phyloP scores from a whole-genome alignment of 1,140 invertebrate genomes.

The Tetramorium alpestre region DNA sequence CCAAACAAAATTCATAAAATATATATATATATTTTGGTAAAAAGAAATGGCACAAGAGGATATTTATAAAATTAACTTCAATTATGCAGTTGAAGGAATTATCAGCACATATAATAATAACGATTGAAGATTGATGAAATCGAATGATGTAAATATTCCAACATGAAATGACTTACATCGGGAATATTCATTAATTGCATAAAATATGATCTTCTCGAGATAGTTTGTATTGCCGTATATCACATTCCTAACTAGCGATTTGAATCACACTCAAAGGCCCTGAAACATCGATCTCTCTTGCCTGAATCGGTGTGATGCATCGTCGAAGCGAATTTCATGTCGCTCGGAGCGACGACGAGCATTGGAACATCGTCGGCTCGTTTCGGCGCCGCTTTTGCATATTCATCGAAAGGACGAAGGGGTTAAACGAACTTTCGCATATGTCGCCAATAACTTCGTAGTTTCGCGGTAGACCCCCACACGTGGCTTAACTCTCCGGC shows the following conservation, averaged over 20 bases:
- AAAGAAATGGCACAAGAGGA: too few species aligned
- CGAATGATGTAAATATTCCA: background rate
- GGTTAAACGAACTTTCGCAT: slow-evolving; percentile 70
- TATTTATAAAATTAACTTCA: background rate
- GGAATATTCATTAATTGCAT: background rate
- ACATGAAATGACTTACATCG: background rate
- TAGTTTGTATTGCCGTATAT: slow-evolving; percentile 12
- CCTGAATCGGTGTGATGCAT: slow-evolving; percentile 54
- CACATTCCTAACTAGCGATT: slow-evolving; percentile 11
- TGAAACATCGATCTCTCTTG: slow-evolving; percentile 25
- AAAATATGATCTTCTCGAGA: background rate
- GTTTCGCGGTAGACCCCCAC: slow-evolving; percentile 58
- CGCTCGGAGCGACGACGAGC: slow-evolving; percentile 59
- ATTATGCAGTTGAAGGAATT: background rate
- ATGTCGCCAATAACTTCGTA: slow-evolving; percentile 77
- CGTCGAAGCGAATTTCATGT: slow-evolving; percentile 76
- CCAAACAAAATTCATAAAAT: too few species aligned
- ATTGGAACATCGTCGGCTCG: slow-evolving; percentile 79
- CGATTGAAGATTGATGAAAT: background rate
- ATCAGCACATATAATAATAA: background rate
- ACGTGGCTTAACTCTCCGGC: slow-evolving; percentile 50
- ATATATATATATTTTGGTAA: too few species aligned
- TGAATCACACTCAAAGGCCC: slow-evolving; percentile 22
- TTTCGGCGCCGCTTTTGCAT: slow-evolving; percentile 77
- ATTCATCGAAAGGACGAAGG: slow-evolving; percentile 75